Conservation (phyloP, 2,797 vertebrate genomes). For the Phoebastria nigripes region DNA sequence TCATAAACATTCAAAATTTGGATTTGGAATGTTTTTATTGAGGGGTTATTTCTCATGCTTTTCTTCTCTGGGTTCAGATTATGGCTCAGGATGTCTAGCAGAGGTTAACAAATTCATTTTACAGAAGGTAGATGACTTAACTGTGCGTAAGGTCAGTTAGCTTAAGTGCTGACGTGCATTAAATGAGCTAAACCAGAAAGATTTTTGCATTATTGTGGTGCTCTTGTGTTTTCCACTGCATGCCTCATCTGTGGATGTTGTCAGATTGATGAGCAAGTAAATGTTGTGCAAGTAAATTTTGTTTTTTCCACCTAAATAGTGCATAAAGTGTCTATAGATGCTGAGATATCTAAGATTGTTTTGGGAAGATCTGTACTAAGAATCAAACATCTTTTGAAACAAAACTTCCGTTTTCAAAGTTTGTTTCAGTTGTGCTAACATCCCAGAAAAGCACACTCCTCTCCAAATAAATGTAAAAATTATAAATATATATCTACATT, state of each 20-base stretch:
- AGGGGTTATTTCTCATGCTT: not conserved
- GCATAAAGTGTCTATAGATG: not conserved
- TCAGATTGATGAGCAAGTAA: not conserved
- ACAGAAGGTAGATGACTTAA: not conserved
- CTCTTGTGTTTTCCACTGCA: not conserved
- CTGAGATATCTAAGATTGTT: not conserved
- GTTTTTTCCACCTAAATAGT: not conserved
- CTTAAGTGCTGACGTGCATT: not conserved
- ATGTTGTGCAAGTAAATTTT: not conserved
- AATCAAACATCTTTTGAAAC: not conserved
- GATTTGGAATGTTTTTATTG: not conserved
- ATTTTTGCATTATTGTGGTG: not conserved
- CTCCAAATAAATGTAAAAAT: not conserved
- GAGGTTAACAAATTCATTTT: not conserved
- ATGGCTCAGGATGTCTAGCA: not conserved
- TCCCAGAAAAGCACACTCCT: not conserved
- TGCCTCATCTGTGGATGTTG: not conserved
- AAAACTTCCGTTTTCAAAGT: not conserved
- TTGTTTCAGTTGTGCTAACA: not conserved
- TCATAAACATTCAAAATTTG: not conserved
- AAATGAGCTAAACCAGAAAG: not conserved
- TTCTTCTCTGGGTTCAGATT: not conserved
- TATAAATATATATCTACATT: not conserved
- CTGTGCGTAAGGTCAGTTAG: fast-evolving
- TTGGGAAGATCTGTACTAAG: not conserved